These are phyloP conservation scores for Drosophila orena DNA, from an alignment of 1,140 invertebrate genomes.

Conservation along the genomic window DNA sequence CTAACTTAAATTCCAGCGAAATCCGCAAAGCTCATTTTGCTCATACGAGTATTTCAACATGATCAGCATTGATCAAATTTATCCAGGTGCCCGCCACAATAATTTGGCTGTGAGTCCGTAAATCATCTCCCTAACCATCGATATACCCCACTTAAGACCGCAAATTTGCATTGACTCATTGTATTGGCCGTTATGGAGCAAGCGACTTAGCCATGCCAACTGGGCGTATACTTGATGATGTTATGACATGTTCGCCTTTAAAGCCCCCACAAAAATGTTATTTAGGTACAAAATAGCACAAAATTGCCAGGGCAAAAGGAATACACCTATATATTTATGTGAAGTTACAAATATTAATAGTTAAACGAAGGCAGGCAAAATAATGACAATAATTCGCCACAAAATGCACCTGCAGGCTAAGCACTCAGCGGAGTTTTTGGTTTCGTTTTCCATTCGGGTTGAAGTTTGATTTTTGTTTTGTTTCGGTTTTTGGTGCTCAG, in stretches of 20 bases:
- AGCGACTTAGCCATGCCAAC: conserved; percentile 24
- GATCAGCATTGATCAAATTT: conserved; percentile 7
- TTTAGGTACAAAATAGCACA: conserved; percentile 58
- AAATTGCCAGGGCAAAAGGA: conserved; percentile 42
- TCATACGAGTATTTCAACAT: conserved; percentile 14
- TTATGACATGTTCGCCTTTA: conserved; percentile 49
- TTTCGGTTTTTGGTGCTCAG: conserved; percentile 28
- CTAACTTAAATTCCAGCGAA: not conserved
- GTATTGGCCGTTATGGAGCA: conserved; percentile 1
- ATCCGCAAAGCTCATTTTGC: not conserved
- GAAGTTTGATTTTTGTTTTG: conserved; percentile 36
- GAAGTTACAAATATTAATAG: conserved; percentile 63
- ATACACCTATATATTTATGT: conserved; percentile 49
- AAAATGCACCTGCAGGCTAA: conserved; percentile 79
- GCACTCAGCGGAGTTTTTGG: conserved; percentile 48
- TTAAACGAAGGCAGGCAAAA: conserved; percentile 43
- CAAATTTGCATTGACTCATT: conserved; percentile 52
- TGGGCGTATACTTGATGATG: conserved; percentile 68
- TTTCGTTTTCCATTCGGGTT: conserved; percentile 41
- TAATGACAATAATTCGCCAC: conserved; percentile 81
- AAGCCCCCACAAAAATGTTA: conserved; percentile 34
- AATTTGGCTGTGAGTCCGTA: conserved; percentile 38
- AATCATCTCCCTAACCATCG: conserved; percentile 59
- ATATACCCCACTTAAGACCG: conserved; percentile 36
- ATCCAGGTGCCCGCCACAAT: not conserved